These are phyloP conservation scores for Caenorhabditis macrosperma DNA, from an alignment of 2,888 invertebrate species.

Conservation along the genomic window DNA sequence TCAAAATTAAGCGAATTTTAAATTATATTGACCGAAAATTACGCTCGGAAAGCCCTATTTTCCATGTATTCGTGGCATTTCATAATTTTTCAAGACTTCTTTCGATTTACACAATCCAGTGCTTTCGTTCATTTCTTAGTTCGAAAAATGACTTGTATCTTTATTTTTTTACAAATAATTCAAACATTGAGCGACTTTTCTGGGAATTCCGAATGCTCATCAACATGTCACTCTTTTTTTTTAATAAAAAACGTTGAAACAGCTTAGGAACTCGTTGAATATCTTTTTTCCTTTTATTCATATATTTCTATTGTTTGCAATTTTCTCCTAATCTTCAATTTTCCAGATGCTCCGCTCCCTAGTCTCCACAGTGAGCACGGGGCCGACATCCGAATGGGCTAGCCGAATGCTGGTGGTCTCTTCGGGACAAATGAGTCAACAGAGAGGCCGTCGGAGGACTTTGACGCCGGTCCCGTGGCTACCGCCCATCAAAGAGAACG, in stretches of 20 bases:
- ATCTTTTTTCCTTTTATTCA: background rate
- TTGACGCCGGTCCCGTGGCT: slow-evolving; percentile 73
- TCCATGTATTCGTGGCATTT: background rate
- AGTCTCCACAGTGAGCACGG: slow-evolving; percentile 25
- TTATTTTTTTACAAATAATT: too few species aligned
- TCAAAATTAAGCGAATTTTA: too few species aligned
- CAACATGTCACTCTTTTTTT: too few species aligned
- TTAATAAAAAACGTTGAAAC: too few species aligned
- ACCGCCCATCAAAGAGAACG: slow-evolving; percentile 59
- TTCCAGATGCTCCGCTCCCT: slow-evolving; percentile 56
- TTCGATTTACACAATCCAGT: too few species aligned
- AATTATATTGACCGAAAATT: too few species aligned
- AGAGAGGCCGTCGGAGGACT: slow-evolving; percentile 67
- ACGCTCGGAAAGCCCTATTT: background rate
- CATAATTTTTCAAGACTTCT: too few species aligned
- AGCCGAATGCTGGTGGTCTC: slow-evolving; percentile 21
- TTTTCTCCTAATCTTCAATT: slow-evolving; percentile 2
- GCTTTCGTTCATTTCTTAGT: too few species aligned
- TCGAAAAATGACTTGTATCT: too few species aligned
- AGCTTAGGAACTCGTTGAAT: too few species aligned
- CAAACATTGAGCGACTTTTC: too few species aligned
- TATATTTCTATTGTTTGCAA: background rate
- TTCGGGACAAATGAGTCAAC: slow-evolving; percentile 15
- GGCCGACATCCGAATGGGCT: slow-evolving; percentile 32
- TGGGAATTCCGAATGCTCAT: too few species aligned